Percentiles rank a stretch among this genome's conserved stretches.
Conservation (phyloP, 2,797 vertebrate species). For the Cossypha niveicapilla region DNA sequence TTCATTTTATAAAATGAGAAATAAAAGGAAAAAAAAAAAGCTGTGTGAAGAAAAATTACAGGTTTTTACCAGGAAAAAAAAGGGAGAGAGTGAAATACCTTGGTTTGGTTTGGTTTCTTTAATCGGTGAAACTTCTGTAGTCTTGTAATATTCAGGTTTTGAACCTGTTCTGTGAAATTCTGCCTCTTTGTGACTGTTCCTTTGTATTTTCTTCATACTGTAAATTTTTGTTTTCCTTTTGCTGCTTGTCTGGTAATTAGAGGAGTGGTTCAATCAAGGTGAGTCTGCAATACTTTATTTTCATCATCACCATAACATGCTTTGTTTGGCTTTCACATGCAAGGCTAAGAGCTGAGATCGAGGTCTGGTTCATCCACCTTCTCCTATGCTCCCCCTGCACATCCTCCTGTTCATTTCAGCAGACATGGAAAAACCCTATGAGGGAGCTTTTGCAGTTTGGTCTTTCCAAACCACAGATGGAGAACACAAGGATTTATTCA, state of each 20-base stretch:
- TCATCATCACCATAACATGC: slow-evolving; percentile 21
- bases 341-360: neutral
- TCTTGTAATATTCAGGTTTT: neutral
- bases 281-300: slow-evolving; percentile 74
- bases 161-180: slow-evolving; percentile 39
- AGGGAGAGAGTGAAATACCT: neutral
- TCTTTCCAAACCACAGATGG: neutral
- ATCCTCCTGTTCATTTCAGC: neutral
- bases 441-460: neutral
- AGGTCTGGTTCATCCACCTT: neutral
- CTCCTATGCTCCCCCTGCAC: neutral
- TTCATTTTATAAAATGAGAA: neutral
- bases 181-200: slow-evolving; percentile 72
- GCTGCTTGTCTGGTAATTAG: slow-evolving; percentile 81
- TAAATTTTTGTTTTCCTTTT: slow-evolving; percentile 82
- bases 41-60: neutral
- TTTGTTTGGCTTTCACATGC: slow-evolving; percentile 36
- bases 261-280: slow-evolving; percentile 96
- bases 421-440: neutral
- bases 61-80: neutral
- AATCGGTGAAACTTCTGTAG: neutral
- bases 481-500: neutral
- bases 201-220: slow-evolving; percentile 64
- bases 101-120: neutral
- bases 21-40: neutral